Conservation (phyloP, 2,113 vertebrate genomes). For the Electrona antarctica region DNA sequence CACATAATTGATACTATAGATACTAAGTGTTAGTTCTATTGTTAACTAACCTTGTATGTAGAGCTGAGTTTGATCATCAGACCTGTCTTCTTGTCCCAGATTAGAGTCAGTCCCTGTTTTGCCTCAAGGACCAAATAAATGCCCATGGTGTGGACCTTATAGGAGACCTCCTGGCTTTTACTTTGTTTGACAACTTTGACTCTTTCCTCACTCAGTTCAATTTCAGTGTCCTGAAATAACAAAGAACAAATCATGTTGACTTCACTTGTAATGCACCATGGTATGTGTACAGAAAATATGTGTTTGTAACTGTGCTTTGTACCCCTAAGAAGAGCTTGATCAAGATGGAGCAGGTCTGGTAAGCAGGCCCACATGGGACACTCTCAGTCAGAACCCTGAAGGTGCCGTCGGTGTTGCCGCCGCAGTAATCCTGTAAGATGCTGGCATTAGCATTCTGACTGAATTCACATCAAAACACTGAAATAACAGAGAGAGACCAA, state of each 20-base stretch:
- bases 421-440: slow-evolving; percentile 84
- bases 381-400: slow-evolving; percentile 88
- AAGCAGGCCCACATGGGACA: slow-evolving; percentile 85
- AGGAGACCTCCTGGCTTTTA: slow-evolving; percentile 75
- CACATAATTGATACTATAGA: no score
- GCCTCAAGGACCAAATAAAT: slow-evolving; percentile 88
- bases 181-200: slow-evolving; percentile 77
- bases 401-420: slow-evolving; percentile 67
- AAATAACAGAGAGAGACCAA: no score
- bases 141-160: slow-evolving; percentile 84
- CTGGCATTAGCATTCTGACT: slow-evolving; percentile 6
- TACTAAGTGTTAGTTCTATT: no score
- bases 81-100: slow-evolving; percentile 91
- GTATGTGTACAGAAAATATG: background rate
- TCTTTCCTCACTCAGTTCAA: slow-evolving; percentile 81
- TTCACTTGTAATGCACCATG: background rate
- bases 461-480: background rate
- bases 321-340: slow-evolving; percentile 90
- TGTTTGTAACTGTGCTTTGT: slow-evolving; percentile 10
- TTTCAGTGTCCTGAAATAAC: slow-evolving; percentile 81
- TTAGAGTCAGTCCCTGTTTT: slow-evolving; percentile 79
- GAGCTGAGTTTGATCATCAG: slow-evolving; percentile 85
- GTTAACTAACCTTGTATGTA: slow-evolving; percentile 81
- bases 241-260: slow-evolving; percentile 16
- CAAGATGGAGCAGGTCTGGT: slow-evolving; percentile 87